These are phyloP conservation scores for Lissocephala sabroskyi DNA, from an alignment of 2,888 invertebrate species.

Conservation along the genomic window DNA sequence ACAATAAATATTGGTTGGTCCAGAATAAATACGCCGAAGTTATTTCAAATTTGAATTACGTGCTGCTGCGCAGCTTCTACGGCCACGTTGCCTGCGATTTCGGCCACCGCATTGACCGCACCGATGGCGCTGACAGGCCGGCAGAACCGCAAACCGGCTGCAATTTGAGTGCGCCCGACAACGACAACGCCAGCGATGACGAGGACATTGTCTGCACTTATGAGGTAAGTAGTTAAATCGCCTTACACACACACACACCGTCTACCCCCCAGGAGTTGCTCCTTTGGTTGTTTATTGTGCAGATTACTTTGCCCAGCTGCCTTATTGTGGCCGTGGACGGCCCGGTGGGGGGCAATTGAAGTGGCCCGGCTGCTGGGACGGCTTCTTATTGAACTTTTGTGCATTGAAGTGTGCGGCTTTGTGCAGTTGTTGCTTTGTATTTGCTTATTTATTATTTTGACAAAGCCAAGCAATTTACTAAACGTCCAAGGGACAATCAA, in stretches of 20 bases:
- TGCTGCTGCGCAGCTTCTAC: constrained; percentile 67
- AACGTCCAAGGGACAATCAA: constrained; percentile 19
- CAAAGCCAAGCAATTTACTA: constrained; percentile 62
- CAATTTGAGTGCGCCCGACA: constrained; percentile 21
- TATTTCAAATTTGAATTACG: constrained; percentile 72
- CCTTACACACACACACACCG: constrained; percentile 36
- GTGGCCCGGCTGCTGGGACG: constrained; percentile 20
- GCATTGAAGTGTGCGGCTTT: constrained; percentile 56
- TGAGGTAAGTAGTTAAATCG: constrained; percentile 69
- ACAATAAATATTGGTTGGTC: constrained; percentile 73
- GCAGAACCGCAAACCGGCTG: constrained; percentile 7
- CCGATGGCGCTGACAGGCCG: constrained; percentile 8
- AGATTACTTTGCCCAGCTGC: constrained; percentile 37
- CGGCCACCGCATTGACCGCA: constrained; percentile 32
- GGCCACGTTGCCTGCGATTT: constrained; percentile 54
- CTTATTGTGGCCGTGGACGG: constrained; percentile 18
- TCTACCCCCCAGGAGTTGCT: neutral
- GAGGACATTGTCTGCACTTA: constrained; percentile 67
- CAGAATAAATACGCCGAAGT: constrained; percentile 73
- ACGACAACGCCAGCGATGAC: no score
- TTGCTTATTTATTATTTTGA: constrained; percentile 63
- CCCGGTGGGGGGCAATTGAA: constrained; percentile 43
- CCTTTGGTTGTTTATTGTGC: constrained; percentile 48
- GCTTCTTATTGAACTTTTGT: constrained; percentile 59
- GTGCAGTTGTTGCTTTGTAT: constrained; percentile 37